Evolutionary conservation across 2,797 vertebrate species (phyloP), one percentile per base, ranked within the genome.

Genomic region (Microctenopoma steveboyesi): DNA sequence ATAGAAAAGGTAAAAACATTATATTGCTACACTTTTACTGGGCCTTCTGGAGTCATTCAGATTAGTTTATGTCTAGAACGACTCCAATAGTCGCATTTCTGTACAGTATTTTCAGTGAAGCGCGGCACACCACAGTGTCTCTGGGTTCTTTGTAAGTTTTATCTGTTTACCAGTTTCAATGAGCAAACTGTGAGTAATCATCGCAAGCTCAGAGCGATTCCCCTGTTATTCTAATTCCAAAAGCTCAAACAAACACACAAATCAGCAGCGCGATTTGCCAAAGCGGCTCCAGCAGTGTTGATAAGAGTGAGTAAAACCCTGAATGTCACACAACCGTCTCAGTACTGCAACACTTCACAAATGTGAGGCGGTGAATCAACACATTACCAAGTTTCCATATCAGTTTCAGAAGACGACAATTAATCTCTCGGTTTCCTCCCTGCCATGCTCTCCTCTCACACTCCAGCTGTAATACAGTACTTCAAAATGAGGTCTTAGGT

Each of bases 1-100:
- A 90, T 92, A 92, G 93, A 95, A 59, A 78, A 94, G 9, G 16
- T 94, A 94, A 90, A 57, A 52, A 46, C 89, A 91, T 93, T 35
- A 55, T 56, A 72, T 71, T 93, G 97, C 97, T 98, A 98, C 97
- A 97, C 90, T 79, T 87, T 89, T 5, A 95, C 97, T 97, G 96
- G 96, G 96, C 96, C 93, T 85, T 89, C 87, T 89, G 86, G 90
- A 92, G 93, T 78, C 69, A 2, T 70, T 60, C 39, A 79, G 71
- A 65, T 85, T 84, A 86, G 86, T 84, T 81, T 83, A 35, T 67
- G n/a, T 74, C 83, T 78, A 65, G 69, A 77, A 64, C 67, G 78
- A 56, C 78, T 76, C 84, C 57, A 82, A 65, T 75, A 89, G 77
- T 86, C 85, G 86, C 86, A 82, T 86, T 85, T 78, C 45, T 88